A percentile compares a stretch with the other conserved stretches of the same genome.
These are phyloP conservation scores for Menidia beryllina DNA, from an alignment of 2,113 vertebrate genomes.

Conservation along the genomic window DNA sequence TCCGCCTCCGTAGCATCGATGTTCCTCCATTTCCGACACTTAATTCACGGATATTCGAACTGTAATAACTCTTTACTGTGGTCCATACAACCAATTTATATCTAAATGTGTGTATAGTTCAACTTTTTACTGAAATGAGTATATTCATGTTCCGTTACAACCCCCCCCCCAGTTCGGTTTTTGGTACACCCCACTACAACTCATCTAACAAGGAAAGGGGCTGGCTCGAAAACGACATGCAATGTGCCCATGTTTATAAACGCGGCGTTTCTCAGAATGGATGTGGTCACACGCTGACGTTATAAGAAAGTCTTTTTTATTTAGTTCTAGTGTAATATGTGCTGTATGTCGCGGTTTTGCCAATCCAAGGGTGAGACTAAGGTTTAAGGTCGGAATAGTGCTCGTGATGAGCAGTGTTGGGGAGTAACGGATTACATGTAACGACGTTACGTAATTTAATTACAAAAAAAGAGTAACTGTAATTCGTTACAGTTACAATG, in stretches of 20 bases:
- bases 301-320: accelerated
- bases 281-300: neutral
- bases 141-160: accelerated
- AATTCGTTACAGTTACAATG: too few species aligned
- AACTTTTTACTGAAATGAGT: neutral
- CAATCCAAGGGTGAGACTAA: too few species aligned
- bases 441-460: too few species aligned
- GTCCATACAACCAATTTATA: neutral
- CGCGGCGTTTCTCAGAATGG: neutral
- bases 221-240: conserved; percentile 11
- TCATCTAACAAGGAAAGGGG: conserved; percentile 5
- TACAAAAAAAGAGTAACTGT: too few species aligned
- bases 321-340: too few species aligned
- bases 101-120: neutral
- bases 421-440: too few species aligned
- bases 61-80: neutral
- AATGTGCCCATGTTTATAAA: conserved; percentile 73
- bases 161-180: neutral
- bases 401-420: too few species aligned
- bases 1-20: accelerated
- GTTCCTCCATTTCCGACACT: accelerated
- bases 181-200: conserved; percentile 74
- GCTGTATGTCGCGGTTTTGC: too few species aligned
- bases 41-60: accelerated
- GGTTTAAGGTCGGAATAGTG: too few species aligned